phyloP scores from a whole-genome alignment of 23 tunicate species.

The Trididemnum nubilum region DNA sequence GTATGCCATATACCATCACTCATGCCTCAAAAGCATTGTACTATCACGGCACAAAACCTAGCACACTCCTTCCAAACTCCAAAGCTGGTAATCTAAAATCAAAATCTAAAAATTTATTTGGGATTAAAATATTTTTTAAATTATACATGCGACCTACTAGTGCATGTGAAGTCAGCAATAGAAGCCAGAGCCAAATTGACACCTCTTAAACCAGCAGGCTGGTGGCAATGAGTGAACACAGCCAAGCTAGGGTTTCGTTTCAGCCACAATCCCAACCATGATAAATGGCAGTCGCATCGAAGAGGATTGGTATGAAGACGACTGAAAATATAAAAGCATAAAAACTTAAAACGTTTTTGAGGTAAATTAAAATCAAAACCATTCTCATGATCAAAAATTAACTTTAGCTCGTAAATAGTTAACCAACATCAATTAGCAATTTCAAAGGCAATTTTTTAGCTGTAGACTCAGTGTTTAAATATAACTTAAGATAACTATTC shows the following conservation, averaged over 20 bases:
- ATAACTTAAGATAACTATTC: no score
- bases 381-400: no score
- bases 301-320: conserved; percentile 37
- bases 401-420: no score
- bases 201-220: conserved; percentile 17
- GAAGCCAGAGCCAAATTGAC: not conserved
- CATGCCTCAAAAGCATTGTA: no score
- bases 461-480: no score
- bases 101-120: not conserved
- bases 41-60: no score
- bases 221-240: conserved; percentile 12
- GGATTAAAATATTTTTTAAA: no score
- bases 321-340: conserved; percentile 16
- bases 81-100: not conserved
- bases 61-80: not conserved
- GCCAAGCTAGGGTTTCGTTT: not conserved
- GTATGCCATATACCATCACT: no score
- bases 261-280: conserved; percentile 26
- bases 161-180: not conserved
- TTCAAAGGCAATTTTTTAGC: no score
- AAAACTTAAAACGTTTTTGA: not conserved
- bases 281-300: conserved; percentile 30
- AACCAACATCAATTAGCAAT: no score
- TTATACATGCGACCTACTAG: not conserved
- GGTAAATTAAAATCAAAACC: no score